Evolutionary conservation across 2,113 vertebrate genomes (phyloP).

Genomic region (Hystrix brachyura): DNA sequence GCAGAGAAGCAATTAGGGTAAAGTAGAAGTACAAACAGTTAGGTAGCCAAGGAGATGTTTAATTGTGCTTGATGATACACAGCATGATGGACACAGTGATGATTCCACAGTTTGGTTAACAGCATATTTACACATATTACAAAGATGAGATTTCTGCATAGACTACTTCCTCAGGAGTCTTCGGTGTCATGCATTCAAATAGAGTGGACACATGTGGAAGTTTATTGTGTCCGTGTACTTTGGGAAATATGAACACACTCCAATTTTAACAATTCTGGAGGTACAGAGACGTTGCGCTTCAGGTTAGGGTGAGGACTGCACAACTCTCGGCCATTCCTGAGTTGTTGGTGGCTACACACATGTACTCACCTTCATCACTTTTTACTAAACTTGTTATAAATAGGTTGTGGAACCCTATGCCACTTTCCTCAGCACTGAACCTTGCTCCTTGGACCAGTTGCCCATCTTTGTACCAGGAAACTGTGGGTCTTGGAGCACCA

Average conservation of each 20-base stretch:
- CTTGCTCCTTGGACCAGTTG: slow-evolving; percentile 89
- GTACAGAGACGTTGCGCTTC: slow-evolving; percentile 34
- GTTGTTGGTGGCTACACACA: slow-evolving; percentile 93
- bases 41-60: slow-evolving; percentile 76
- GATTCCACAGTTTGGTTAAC: slow-evolving; percentile 65
- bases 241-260: slow-evolving; percentile 29
- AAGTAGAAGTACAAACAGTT: slow-evolving; percentile 53
- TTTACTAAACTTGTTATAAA: slow-evolving; percentile 91
- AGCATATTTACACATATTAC: slow-evolving; percentile 85
- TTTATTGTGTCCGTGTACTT: background rate
- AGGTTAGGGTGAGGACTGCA: slow-evolving; percentile 92
- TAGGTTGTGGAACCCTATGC: slow-evolving; percentile 92
- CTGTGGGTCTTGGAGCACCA: slow-evolving; percentile 92
- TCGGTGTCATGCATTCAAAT: background rate
- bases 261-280: background rate
- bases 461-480: slow-evolving; percentile 95
- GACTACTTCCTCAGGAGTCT: background rate
- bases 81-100: slow-evolving; percentile 62
- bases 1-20: slow-evolving; percentile 44
- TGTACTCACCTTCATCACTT: slow-evolving; percentile 94
- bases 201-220: background rate
- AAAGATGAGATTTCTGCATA: slow-evolving; percentile 63
- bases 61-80: slow-evolving; percentile 79
- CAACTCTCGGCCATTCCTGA: slow-evolving; percentile 91
- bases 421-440: slow-evolving; percentile 93